Evolutionary conservation across 1,140 invertebrate genomes (phyloP), one percentile per base, ranked within the genome.

Genomic region (Glossosoma conforme): DNA sequence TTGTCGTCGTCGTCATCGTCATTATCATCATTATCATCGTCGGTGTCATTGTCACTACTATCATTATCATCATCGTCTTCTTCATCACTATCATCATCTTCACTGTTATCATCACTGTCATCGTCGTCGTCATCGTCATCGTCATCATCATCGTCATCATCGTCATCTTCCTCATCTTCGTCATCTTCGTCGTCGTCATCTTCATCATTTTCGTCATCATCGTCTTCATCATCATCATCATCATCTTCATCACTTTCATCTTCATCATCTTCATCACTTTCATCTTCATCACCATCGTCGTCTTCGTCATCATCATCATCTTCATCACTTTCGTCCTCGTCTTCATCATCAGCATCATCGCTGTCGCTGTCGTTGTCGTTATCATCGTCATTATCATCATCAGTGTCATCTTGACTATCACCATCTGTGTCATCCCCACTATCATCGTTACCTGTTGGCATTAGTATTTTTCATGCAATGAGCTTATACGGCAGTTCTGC

Each of bases 381-480:
- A 30, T 67, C 65, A 60, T 72, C 63, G 52, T 73, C 65, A 42
- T 70, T 65, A 52, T 67, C 62, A 47, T 67, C 67, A 42, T 72
- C 65, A 64, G 74, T 67, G 44, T 75, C 70, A 58, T 74, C 66
- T 41, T 73, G 69, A 55, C 71, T 66, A 64, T 76, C 74, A 63
- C 75, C 65, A 36, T 72, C 64, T 46, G 75, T 65, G 19, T 77
- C 62, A 1, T 77, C 61, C 45, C 69, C 64, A 62, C 74, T 66
- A 63, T 66, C 70, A 72, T 73, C 69, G 70, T 75, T 70, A 74
- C 71, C 72, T 75, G 71, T 69, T 73, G 72, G 72, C 72, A 75
- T 75, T 75, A 75, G 71, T 75, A 75, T 71, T 68, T 70, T 66
- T 75, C 72, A 75, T 75, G 72, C 72, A 75, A 72, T 56, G 48